Evolutionary conservation across 1,140 invertebrate genomes (phyloP).

Genomic region (Rhopalosiphum maidis): DNA sequence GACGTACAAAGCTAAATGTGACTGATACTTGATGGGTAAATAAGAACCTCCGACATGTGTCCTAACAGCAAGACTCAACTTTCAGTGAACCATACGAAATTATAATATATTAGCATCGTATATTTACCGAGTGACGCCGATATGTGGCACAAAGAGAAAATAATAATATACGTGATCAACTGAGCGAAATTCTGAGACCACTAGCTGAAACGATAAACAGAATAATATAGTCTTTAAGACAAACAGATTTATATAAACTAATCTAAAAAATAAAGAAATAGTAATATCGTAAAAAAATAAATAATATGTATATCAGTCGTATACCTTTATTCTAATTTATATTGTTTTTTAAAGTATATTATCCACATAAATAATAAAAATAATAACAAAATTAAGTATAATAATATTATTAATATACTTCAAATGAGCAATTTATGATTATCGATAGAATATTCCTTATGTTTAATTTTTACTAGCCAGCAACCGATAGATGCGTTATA

Average conservation of each 20-base stretch:
- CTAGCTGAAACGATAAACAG: not conserved
- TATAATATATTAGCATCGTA: too few relatives aligned
- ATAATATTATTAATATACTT: not conserved
- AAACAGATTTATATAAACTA: too few relatives aligned
- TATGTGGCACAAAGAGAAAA: not conserved
- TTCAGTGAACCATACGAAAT: not conserved
- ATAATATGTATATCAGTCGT: too few relatives aligned
- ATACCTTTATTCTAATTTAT: too few relatives aligned
- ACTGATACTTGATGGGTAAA: not conserved
- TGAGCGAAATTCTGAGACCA: not conserved
- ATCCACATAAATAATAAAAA: too few relatives aligned
- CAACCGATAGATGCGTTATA: not conserved
- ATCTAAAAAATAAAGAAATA: too few relatives aligned
- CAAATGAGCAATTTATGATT: not conserved
- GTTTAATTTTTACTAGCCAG: not conserved
- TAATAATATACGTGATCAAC: not conserved
- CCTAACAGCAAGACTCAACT: not conserved
- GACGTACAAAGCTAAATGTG: not conserved
- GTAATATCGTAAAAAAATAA: too few relatives aligned
- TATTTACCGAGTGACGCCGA: not conserved
- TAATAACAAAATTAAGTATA: too few relatives aligned
- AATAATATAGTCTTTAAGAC: not conserved
- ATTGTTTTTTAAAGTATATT: too few relatives aligned
- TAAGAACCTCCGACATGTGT: not conserved
- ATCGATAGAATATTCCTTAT: not conserved